A percentile compares a stretch with the other conserved stretches of the same genome.
Evolutionary conservation across 2,113 vertebrate genomes (phyloP).

Genomic region (Acrocephalus kingi): DNA sequence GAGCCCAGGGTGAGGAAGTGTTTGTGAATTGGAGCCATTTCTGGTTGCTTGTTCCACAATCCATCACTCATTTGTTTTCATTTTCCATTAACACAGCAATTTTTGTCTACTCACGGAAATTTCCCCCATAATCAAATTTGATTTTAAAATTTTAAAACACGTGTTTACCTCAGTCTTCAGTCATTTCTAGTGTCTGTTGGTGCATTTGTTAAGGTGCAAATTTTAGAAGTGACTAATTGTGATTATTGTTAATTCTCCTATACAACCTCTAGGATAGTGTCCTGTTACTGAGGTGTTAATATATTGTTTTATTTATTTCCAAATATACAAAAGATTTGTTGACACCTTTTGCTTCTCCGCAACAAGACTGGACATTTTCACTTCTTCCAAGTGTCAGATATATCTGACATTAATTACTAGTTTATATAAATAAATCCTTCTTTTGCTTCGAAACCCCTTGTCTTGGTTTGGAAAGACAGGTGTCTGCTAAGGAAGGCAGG

Average conservation of each 20-base stretch:
- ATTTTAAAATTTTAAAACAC: not conserved
- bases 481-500: too few relatives aligned
- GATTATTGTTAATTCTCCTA: not conserved
- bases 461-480: too few relatives aligned
- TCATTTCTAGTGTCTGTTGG: not conserved
- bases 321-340: not conserved
- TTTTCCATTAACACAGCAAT: not conserved
- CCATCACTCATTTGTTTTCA: not conserved
- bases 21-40: not conserved
- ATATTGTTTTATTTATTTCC: not conserved
- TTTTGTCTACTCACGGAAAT: not conserved
- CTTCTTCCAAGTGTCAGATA: not conserved
- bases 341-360: not conserved
- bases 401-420: not conserved
- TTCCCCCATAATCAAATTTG: not conserved
- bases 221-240: not conserved
- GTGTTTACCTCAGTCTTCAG: not conserved
- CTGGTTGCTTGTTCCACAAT: not conserved
- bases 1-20: not conserved
- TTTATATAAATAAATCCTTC: not conserved
- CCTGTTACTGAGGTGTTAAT: not conserved
- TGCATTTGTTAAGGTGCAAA: not conserved
- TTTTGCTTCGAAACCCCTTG: not conserved
- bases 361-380: not conserved
- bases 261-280: not conserved